These are phyloP conservation scores for Ferdinandea cuprea DNA, from an alignment of 2,888 invertebrate genomes.

Conservation along the genomic window DNA sequence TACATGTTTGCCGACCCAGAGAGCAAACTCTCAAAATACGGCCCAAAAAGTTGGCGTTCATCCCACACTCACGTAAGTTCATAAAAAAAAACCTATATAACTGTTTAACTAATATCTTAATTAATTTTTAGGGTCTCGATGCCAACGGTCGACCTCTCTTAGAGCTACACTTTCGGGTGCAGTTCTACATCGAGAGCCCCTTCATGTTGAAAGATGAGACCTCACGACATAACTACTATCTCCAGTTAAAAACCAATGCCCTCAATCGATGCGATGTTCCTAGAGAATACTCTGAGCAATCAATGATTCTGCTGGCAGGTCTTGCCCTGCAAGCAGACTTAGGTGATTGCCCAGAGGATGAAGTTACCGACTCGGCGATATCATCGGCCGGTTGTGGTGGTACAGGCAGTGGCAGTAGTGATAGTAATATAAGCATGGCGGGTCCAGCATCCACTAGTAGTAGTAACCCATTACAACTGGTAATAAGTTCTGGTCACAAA, in stretches of 20 bases:
- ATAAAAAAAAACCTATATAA: background rate
- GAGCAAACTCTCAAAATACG: conserved; percentile 97
- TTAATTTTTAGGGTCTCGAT: conserved; percentile 90
- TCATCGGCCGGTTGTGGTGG: conserved; percentile 72
- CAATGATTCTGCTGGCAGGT: conserved; percentile 92
- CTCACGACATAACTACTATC: conserved; percentile 96
- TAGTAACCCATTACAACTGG: conserved; percentile 35
- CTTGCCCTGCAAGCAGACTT: conserved; percentile 96
- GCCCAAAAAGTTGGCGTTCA: conserved; percentile 97
- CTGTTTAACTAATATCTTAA: background rate
- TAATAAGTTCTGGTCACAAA: conserved; percentile 68
- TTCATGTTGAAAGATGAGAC: conserved; percentile 95
- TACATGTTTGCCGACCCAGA: conserved; percentile 97
- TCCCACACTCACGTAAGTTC: conserved; percentile 93
- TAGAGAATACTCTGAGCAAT: conserved; percentile 85
- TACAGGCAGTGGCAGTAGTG: conserved; percentile 62
- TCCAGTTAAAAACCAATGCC: conserved; percentile 95
- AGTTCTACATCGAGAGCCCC: conserved; percentile 97
- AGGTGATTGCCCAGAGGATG: conserved; percentile 89
- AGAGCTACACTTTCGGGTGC: conserved; percentile 94
- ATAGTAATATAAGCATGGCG: conserved; percentile 65
- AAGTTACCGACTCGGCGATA: conserved; percentile 71
- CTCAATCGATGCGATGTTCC: conserved; percentile 86
- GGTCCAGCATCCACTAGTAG: conserved; percentile 55
- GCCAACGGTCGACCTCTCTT: conserved; percentile 94